Conservation (phyloP, 1,140 invertebrate genomes). For the Aphaenogaster rudis region DNA sequence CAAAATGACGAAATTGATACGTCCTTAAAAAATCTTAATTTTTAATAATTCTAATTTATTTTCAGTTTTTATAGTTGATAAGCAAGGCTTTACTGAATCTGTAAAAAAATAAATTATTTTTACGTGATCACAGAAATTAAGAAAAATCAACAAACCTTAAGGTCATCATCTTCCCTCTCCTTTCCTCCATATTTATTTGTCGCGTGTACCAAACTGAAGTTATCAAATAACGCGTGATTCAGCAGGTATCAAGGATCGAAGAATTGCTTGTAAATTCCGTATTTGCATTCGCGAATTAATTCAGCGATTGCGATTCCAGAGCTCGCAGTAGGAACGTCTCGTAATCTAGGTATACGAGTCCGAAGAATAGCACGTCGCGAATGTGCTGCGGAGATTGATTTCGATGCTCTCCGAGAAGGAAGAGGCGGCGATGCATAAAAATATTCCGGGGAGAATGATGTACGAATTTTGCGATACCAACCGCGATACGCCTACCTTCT, state of each 20-base stretch:
- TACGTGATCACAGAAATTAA: too few relatives aligned
- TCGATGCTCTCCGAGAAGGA: background rate
- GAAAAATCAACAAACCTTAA: too few relatives aligned
- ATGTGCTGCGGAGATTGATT: conserved; percentile 49
- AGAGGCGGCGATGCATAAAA: conserved; percentile 18
- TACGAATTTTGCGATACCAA: conserved; percentile 49
- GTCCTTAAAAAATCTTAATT: too few relatives aligned
- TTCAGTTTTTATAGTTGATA: too few relatives aligned
- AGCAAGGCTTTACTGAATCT: too few relatives aligned
- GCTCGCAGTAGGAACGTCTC: background rate
- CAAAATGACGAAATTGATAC: too few relatives aligned
- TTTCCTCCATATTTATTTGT: background rate
- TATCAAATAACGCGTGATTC: background rate
- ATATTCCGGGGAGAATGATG: conserved; percentile 15
- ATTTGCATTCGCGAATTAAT: conserved; percentile 16
- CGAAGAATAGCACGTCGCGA: background rate
- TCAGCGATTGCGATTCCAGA: background rate
- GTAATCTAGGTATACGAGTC: background rate
- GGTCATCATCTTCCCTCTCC: too few relatives aligned
- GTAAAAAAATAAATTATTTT: too few relatives aligned
- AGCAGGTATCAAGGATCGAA: background rate
- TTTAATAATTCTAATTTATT: too few relatives aligned
- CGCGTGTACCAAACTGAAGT: background rate
- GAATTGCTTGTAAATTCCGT: background rate
- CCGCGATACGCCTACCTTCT: conserved; percentile 41